Conservation (phyloP, 1,140 invertebrate genomes). For the Papilio machaon region DNA sequence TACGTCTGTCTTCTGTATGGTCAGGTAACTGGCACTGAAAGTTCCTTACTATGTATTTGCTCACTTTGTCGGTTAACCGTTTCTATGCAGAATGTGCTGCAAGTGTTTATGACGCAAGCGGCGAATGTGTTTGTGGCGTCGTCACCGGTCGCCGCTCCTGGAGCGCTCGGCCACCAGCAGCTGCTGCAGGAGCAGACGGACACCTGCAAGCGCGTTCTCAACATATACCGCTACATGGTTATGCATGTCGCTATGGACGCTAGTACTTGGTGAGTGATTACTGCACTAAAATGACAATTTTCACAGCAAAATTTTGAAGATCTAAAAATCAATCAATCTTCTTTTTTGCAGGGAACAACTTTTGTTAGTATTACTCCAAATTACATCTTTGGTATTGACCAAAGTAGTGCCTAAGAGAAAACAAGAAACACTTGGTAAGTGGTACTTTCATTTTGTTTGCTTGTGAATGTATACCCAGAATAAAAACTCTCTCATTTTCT, state of each 20-base stretch:
- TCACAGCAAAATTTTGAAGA: neutral
- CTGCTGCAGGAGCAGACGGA: slow-evolving; percentile 96
- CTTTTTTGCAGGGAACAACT: slow-evolving; percentile 90
- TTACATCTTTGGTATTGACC: slow-evolving; percentile 94
- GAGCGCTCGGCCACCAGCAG: slow-evolving; percentile 90
- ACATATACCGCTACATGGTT: slow-evolving; percentile 98
- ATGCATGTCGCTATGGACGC: slow-evolving; percentile 97
- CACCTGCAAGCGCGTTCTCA: slow-evolving; percentile 97
- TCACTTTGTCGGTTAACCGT: neutral
- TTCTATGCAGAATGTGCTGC: slow-evolving; percentile 89
- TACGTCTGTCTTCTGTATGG: too few relatives aligned
- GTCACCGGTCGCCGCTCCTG: slow-evolving; percentile 92
- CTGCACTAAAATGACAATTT: neutral
- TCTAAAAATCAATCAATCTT: slow-evolving; percentile 45
- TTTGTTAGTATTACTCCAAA: slow-evolving; percentile 93
- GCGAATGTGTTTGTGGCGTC: slow-evolving; percentile 96
- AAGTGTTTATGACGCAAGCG: slow-evolving; percentile 97
- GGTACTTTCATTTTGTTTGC: neutral
- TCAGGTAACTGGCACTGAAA: too few relatives aligned
- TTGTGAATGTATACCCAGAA: neutral
- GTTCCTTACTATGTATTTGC: neutral
- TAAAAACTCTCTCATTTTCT: neutral
- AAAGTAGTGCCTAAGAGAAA: slow-evolving; percentile 89
- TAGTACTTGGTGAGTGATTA: slow-evolving; percentile 89
- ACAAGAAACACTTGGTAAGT: slow-evolving; percentile 88